phyloP scores from a whole-genome alignment of 2,888 invertebrate genomes.

The Melipona bicolor region DNA sequence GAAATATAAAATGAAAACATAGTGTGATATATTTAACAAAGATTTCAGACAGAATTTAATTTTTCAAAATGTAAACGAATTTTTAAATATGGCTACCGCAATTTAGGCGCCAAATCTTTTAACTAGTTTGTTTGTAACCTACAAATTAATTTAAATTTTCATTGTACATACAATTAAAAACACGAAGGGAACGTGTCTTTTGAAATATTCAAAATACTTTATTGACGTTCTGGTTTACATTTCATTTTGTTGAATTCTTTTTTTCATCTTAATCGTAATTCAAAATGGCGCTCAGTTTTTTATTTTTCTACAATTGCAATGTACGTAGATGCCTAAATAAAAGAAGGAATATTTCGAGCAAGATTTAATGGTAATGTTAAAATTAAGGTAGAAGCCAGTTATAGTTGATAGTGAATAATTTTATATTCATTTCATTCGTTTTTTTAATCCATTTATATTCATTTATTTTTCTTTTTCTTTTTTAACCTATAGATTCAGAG shows the following conservation, averaged over 20 bases:
- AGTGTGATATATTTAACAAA: background rate
- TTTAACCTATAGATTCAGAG: background rate
- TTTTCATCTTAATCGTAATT: background rate
- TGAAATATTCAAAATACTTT: background rate
- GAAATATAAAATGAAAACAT: background rate
- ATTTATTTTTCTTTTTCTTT: background rate
- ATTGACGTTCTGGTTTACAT: too few relatives aligned
- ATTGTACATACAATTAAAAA: background rate
- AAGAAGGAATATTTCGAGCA: background rate
- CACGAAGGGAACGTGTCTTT: background rate
- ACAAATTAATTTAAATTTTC: background rate
- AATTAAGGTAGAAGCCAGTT: background rate
- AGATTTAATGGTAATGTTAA: background rate
- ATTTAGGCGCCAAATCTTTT: background rate
- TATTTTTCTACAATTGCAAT: background rate
- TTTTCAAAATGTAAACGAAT: background rate
- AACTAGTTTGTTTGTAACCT: background rate
- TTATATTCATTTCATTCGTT: background rate
- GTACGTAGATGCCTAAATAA: background rate
- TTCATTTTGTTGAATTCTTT: background rate
- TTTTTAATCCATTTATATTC: background rate
- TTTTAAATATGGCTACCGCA: background rate
- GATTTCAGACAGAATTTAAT: background rate
- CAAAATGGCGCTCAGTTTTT: background rate
- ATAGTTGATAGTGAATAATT: background rate